Percentiles rank a stretch among this genome's conserved stretches.
Evolutionary conservation across 1,140 invertebrate genomes (phyloP).

Genomic region (Orussus abietinus): DNA sequence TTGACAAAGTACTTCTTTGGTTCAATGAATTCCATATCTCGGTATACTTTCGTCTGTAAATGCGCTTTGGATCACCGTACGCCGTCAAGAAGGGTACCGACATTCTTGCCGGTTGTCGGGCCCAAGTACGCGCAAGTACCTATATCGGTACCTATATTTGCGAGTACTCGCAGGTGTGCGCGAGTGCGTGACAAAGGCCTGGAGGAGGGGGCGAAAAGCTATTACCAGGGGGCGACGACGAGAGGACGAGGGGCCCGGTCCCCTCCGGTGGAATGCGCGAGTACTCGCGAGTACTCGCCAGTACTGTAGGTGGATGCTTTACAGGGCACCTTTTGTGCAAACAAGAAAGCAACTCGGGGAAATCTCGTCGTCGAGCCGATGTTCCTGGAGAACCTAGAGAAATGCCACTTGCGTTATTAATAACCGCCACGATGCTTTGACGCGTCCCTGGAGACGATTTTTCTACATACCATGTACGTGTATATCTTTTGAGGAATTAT

Average conservation of each 20-base stretch:
- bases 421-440: not conserved
- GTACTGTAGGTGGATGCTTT: not conserved
- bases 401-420: not conserved
- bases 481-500: slow-evolving; percentile 8
- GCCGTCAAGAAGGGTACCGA: no score
- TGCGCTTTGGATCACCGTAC: no score
- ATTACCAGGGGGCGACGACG: slow-evolving; percentile 2
- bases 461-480: slow-evolving; percentile 3
- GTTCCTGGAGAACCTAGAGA: not conserved
- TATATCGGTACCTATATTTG: not conserved
- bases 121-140: no score
- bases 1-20: no score
- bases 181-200: not conserved
- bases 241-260: no score
- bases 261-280: no score
- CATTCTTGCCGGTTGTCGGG: no score
- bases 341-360: slow-evolving; percentile 9
- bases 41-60: no score
- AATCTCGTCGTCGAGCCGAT: not conserved
- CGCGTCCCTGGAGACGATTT: not conserved
- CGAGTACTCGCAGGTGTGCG: not conserved
- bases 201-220: not conserved
- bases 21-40: no score
- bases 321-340: slow-evolving; percentile 7
- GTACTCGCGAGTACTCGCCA: not conserved